Base-by-base conservation (phyloP, 1,140 invertebrate genomes). In the Goniozus legneri region DNA sequence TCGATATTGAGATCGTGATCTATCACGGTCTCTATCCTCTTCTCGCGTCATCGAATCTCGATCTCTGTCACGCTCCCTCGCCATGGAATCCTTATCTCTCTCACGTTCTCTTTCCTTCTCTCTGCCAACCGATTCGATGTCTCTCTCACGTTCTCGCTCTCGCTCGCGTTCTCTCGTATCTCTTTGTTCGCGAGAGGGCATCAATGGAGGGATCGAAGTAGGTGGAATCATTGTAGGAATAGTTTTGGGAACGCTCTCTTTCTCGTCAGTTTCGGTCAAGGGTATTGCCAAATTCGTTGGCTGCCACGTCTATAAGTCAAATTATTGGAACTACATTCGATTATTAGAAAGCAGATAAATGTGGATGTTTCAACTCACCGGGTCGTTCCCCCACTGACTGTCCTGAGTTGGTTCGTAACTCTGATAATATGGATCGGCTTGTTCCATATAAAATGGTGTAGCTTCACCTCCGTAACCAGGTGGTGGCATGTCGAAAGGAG, bases 401-500 rank as follows among this genome's bases (percentile, higher is more conserved):
- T 87, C 85, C 53, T 87, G 84, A 0, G 84, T 85, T 1, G 84
- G 84, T 64, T 87, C 85, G 57, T 85, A 87, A 20, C 81, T 79
- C 37, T 84, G 82, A 68, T 84, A 85, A 56, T 85, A 87, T 0
- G 82, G 80, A 65, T 87, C 84, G 1, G 77, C 54, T 62, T 80
- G 72, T 30, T 76, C 69, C 45, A 76, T 69, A 37, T 77, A 75
- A 52, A 76, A 75, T 34, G 76, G 65, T 31, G 74, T 41, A 43
- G 81, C 80, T 57, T 84, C 80, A 42, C 72, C 71, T 37, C 73
- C 76, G 54, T 78, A 80, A 3, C 76, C 76, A 50, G 78, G 79
- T 8, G 78, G 79, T 16, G 77, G 77, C 54, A 79, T 75, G 46
- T 77, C 79, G 50, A 77, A 78, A 1, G 80, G 77, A 12, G 80